These are phyloP conservation scores for Montipora foliosa DNA, from an alignment of 64 coral and sea anemone genomes.

Conservation along the genomic window DNA sequence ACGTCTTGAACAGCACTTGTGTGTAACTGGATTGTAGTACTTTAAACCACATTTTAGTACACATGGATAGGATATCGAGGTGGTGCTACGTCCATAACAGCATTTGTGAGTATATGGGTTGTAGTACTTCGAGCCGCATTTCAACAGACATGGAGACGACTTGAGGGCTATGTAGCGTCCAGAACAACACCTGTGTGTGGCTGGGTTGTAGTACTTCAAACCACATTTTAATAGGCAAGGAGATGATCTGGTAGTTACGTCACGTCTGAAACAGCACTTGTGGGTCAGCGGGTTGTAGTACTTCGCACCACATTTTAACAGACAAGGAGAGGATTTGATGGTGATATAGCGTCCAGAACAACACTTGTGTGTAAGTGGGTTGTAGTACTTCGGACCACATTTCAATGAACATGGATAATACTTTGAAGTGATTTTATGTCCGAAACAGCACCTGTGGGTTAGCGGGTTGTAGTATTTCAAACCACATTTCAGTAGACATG, in stretches of 20 bases:
- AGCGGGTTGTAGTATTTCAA: not conserved
- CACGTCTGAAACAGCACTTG: slow-evolving; percentile 1
- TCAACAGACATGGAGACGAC: not conserved
- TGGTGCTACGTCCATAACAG: not conserved
- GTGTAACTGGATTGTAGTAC: not conserved
- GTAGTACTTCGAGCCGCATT: not conserved
- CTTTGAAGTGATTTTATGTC: not conserved
- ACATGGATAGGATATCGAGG: not conserved
- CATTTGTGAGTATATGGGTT: not conserved
- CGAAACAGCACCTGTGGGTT: not conserved
- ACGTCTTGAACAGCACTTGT: not conserved
- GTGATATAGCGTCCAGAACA: not conserved
- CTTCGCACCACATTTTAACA: not conserved
- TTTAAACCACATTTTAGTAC: not conserved
- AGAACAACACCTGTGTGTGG: not conserved
- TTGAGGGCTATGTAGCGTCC: not conserved
- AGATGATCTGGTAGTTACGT: not conserved
- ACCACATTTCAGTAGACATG: not conserved
- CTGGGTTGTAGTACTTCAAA: not conserved
- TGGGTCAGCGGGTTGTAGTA: slow-evolving; percentile 17
- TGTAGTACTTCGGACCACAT: not conserved
- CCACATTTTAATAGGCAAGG: not conserved
- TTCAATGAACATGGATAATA: too few relatives aligned
- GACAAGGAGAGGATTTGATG: not conserved
- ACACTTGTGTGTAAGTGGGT: slow-evolving; percentile 25